Evolutionary conservation across 2,113 vertebrate genomes (phyloP), one percentile per base, ranked within the genome.

Genomic region (Ondatra zibethicus): DNA sequence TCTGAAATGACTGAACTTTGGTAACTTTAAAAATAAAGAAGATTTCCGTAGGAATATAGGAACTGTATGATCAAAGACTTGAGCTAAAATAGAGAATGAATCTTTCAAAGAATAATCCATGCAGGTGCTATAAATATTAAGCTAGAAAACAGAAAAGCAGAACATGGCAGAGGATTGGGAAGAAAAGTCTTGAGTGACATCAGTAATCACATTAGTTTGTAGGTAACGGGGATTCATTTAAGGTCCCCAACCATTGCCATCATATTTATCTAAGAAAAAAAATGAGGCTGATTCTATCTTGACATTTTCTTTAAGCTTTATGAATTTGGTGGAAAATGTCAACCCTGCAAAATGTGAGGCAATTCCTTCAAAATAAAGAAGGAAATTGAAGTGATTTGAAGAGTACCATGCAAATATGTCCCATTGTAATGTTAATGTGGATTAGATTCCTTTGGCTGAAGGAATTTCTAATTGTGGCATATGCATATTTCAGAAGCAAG

Each of bases 351-450:
- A 96, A 91, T 93, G 33, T 78, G 47, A 94, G 73, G 47, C 58
- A 93, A 16, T 63, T 39, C 61, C 31, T 96, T 55, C 55, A 82
- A 96, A 92, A 88, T 63, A 95, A 81, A 96, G 33, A 95, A n/a
- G 23, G 33, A 88, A 88, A 94, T 93, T 73, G 92, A 94, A 95
- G 68, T 39, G 77, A 76, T 89, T 95, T 92, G 77, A 86, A 75
- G 50, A 87, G 39, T 66, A 94, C 91, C 94, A 93, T 91, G 76
- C 82, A 96, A 96, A 92, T 86, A 95, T 31, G 39, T 47, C 39
- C 61, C 47, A 87, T 45, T 95, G 90, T 96, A 95, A 97, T 97
- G 89, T 33, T 96, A 95, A 95, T 97, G 9, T 55, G 33, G 72
- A 78, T 42, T 36, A 84, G 66, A 73, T 73, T 39, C 70, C 55